These are phyloP conservation scores for Microcebus jonahi DNA, from an alignment of 2,113 vertebrate species.

Conservation along the genomic window DNA sequence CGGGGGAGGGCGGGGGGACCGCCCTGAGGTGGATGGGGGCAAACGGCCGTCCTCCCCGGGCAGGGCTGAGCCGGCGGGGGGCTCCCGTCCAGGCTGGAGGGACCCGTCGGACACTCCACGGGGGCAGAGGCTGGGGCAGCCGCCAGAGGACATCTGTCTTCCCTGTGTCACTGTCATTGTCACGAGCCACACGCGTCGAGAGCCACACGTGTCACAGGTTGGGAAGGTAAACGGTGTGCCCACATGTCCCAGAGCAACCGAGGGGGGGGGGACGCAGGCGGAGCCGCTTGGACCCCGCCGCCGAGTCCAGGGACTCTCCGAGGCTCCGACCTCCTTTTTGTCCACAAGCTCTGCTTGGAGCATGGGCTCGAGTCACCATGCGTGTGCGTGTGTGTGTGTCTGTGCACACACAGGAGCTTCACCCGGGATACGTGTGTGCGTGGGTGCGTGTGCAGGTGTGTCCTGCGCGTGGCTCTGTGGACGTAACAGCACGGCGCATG, in stretches of 20 bases:
- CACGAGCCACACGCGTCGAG: constrained; percentile 6
- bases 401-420: fast-evolving
- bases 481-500: fast-evolving
- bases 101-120: neutral
- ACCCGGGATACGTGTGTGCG: neutral
- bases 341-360: neutral
- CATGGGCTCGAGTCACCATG: neutral
- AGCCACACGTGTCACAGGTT: neutral
- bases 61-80: neutral
- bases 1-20: fast-evolving
- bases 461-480: neutral
- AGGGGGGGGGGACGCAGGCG: neutral
- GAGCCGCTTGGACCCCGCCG: too few relatives aligned
- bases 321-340: too few relatives aligned
- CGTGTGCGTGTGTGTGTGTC: neutral
- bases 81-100: neutral
- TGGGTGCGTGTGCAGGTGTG: neutral
- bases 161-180: constrained; percentile 57
- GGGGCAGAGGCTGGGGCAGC: neutral
- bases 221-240: neutral
- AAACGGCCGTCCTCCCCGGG: fast-evolving
- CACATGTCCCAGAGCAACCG: constrained; percentile 22
- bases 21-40: fast-evolving
- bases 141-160: constrained; percentile 62
- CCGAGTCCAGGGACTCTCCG: too few relatives aligned